phyloP scores from a whole-genome alignment of 1,140 invertebrate species.

The Caerostris extrusa region DNA sequence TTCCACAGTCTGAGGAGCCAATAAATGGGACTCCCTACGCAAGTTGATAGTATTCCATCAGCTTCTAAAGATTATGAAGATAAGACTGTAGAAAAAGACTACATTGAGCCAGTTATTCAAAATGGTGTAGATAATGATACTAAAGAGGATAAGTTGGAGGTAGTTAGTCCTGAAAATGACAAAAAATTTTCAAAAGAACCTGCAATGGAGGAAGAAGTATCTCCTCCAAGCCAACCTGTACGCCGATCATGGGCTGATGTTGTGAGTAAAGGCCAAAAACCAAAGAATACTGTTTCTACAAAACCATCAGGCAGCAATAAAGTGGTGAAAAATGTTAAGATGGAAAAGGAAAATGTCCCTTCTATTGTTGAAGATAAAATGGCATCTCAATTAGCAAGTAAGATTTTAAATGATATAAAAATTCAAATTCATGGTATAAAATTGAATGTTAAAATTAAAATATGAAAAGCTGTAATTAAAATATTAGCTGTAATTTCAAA shows the following conservation, averaged over 20 bases:
- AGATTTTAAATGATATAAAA: neutral
- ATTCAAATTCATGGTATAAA: neutral
- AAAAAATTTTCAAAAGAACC: neutral
- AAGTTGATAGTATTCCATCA: conserved; percentile 2
- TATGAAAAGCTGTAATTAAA: neutral
- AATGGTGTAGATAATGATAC: neutral
- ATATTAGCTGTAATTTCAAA: neutral
- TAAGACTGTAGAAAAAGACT: neutral
- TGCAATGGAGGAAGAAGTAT: neutral
- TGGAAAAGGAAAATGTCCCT: conserved; percentile 39
- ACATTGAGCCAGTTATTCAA: neutral
- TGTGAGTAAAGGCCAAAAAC: conserved; percentile 41
- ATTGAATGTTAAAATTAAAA: neutral
- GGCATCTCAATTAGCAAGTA: conserved; percentile 54
- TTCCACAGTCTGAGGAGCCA: conserved; percentile 12
- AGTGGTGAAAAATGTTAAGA: neutral
- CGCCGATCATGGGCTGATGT: conserved; percentile 61
- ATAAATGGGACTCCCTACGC: neutral
- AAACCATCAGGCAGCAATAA: neutral
- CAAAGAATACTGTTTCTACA: neutral
- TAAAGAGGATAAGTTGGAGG: neutral
- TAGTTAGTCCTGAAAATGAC: neutral
- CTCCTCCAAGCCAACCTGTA: neutral
- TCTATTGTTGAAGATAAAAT: conserved; percentile 62
- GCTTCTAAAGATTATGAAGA: neutral